phyloP scores from a whole-genome alignment of 2,888 invertebrate species.

The Tholera decimalis region DNA sequence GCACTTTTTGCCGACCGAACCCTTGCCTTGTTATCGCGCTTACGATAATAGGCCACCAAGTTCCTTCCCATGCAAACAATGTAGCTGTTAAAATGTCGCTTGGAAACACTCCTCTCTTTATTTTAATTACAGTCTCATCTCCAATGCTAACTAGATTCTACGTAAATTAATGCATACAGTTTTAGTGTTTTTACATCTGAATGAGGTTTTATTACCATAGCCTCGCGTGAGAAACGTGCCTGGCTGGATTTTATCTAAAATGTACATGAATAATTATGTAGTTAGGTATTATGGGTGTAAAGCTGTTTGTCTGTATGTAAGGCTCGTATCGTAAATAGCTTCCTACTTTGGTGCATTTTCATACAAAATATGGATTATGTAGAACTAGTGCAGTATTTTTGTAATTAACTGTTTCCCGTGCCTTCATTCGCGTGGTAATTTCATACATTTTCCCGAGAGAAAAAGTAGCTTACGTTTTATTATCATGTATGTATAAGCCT shows the following conservation, averaged over 20 bases:
- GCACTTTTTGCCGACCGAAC: no score
- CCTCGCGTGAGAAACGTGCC: slow-evolving; percentile 60
- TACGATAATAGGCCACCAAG: no score
- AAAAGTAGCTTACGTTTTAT: no score
- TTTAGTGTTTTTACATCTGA: slow-evolving; percentile 44
- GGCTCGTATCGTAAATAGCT: slow-evolving; percentile 38
- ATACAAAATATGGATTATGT: slow-evolving; percentile 17
- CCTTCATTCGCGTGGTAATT: background rate
- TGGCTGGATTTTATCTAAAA: slow-evolving; percentile 36
- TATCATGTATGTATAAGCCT: no score
- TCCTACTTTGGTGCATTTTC: slow-evolving; percentile 28
- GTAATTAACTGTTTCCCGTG: background rate
- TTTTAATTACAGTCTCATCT: background rate
- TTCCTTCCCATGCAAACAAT: no score
- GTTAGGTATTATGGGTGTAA: background rate
- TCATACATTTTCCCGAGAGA: no score
- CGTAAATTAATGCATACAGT: slow-evolving; percentile 23
- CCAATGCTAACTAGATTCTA: slow-evolving; percentile 16
- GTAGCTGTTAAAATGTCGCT: background rate
- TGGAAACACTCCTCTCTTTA: background rate
- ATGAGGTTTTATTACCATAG: slow-evolving; percentile 49
- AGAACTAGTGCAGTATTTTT: background rate
- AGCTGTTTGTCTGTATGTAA: slow-evolving; percentile 9
- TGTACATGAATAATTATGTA: slow-evolving; percentile 11
- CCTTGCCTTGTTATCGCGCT: no score